Percentiles rank a stretch among this genome's conserved stretches.
These are phyloP conservation scores for Trichoplusia ni DNA, from an alignment of 1,140 invertebrate species.

Conservation along the genomic window DNA sequence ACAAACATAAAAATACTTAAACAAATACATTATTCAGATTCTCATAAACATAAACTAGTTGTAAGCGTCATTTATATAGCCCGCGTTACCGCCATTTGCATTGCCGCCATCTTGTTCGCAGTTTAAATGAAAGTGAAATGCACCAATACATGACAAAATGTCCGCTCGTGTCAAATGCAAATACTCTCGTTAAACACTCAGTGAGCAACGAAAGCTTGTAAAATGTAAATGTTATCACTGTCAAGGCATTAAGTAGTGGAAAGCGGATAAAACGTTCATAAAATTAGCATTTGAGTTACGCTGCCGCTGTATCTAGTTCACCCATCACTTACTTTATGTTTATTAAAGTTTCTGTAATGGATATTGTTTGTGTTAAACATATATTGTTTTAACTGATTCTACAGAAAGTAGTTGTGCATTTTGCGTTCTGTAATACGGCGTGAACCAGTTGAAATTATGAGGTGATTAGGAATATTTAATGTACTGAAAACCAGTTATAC, in stretches of 20 bases:
- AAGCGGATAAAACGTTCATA: conserved; percentile 26
- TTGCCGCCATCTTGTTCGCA: too few relatives aligned
- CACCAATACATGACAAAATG: conserved; percentile 9
- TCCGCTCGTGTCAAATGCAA: conserved; percentile 4
- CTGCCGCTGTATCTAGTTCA: background rate
- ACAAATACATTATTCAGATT: too few relatives aligned
- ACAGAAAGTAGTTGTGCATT: too few relatives aligned
- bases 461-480: too few relatives aligned
- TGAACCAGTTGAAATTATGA: too few relatives aligned
- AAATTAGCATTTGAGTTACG: conserved; percentile 29
- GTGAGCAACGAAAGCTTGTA: conserved; percentile 10
- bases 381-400: too few relatives aligned
- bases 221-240: conserved; percentile 42
- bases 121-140: conserved; percentile 7
- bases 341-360: background rate
- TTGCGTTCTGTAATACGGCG: too few relatives aligned
- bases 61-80: too few relatives aligned
- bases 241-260: conserved; percentile 28
- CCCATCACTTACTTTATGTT: conserved; percentile 2
- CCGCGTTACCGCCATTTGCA: too few relatives aligned
- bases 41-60: too few relatives aligned
- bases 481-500: too few relatives aligned
- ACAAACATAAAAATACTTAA: too few relatives aligned
- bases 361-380: background rate
- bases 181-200: conserved; percentile 10